Conservation (phyloP, 2,113 vertebrate genomes). For the Halichoerus grypus region DNA sequence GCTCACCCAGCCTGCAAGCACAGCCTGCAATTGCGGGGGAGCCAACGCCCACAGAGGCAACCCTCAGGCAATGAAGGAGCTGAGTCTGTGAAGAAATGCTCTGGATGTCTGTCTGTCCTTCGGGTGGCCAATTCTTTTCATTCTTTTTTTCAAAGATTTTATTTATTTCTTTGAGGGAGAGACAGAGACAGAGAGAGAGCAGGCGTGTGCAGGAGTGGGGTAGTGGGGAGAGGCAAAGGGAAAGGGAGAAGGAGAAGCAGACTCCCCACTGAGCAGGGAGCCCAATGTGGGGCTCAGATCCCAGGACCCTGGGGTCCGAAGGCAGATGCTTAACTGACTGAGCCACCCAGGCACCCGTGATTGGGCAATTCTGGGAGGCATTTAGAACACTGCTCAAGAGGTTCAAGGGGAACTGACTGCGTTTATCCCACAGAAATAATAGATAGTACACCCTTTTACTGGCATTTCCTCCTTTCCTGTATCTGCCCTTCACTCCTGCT, state of each 20-base stretch:
- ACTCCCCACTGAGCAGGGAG: background rate
- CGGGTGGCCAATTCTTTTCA: background rate
- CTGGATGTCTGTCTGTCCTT: background rate
- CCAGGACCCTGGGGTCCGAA: background rate
- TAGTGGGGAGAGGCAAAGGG: background rate
- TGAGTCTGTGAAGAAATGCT: background rate
- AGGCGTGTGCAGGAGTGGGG: background rate
- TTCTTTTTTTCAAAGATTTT: background rate
- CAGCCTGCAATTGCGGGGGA: background rate
- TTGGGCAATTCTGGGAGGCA: background rate
- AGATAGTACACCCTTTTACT: background rate
- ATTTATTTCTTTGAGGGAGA: background rate
- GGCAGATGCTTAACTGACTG: background rate
- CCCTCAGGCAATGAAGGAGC: background rate
- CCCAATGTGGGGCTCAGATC: background rate
- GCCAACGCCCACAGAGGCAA: background rate
- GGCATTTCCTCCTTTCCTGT: background rate
- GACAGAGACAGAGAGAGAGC: background rate
- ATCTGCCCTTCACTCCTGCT: background rate
- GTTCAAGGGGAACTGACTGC: background rate
- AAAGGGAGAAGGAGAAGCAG: background rate
- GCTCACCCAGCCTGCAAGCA: background rate
- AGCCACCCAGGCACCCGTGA: background rate
- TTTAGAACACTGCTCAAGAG: background rate
- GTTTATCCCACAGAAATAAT: background rate